A percentile compares a stretch with the other conserved stretches of the same genome.
These are phyloP conservation scores for Andrena chrysosceles DNA, from an alignment of 2,888 invertebrate genomes.

Conservation along the genomic window DNA sequence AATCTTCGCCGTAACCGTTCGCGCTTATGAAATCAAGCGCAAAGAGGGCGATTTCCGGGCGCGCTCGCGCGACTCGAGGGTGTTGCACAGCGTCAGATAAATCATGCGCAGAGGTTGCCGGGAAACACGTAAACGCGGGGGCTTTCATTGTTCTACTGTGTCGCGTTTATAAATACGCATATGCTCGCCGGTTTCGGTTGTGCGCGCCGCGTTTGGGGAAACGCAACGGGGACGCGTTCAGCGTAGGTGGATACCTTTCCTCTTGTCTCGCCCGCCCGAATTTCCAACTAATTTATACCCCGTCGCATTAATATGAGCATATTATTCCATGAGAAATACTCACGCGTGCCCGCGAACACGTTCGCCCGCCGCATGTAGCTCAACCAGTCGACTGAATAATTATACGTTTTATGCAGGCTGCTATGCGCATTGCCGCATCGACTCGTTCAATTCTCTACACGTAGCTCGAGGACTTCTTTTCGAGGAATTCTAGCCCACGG, in stretches of 20 bases:
- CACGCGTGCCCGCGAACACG: slow-evolving; percentile 14
- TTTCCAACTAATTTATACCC: slow-evolving; percentile 68
- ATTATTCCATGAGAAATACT: slow-evolving; percentile 55
- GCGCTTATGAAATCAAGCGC: slow-evolving; percentile 46
- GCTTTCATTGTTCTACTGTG: slow-evolving; percentile 69
- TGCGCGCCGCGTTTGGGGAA: slow-evolving; percentile 7
- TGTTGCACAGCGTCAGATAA: slow-evolving; percentile 64
- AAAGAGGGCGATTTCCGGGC: slow-evolving; percentile 45
- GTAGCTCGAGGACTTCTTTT: background rate
- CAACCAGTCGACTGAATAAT: background rate
- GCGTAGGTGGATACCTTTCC: slow-evolving; percentile 52
- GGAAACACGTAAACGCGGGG: slow-evolving; percentile 62
- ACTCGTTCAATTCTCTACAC: slow-evolving; percentile 26
- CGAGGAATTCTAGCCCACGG: background rate
- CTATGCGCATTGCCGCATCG: slow-evolving; percentile 54
- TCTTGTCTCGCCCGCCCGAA: slow-evolving; percentile 57
- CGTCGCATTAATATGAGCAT: slow-evolving; percentile 61
- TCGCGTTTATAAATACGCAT: slow-evolving; percentile 71
- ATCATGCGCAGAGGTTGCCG: slow-evolving; percentile 65
- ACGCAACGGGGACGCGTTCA: slow-evolving; percentile 21
- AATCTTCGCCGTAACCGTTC: slow-evolving; percentile 18
- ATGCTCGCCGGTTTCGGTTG: slow-evolving; percentile 40
- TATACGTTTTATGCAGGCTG: slow-evolving; percentile 56
- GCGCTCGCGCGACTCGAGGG: slow-evolving; percentile 40
- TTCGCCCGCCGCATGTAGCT: background rate